These are phyloP conservation scores for Porites divaricata DNA, from an alignment of 92 coral and sea anemone species.

Conservation along the genomic window DNA sequence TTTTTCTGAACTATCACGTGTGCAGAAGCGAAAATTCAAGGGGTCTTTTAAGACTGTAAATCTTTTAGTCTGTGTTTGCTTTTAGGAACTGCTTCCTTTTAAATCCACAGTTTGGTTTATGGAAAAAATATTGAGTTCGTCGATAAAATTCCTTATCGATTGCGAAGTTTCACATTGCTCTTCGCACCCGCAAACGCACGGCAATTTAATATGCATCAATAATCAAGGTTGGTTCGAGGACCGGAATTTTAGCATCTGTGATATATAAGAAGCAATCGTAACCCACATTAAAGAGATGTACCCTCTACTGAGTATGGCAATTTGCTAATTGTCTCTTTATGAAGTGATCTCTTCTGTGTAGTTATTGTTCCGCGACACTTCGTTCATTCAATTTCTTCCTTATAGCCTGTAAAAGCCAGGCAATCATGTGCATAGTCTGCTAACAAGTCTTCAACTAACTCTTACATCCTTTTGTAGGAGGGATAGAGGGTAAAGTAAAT, in stretches of 20 bases:
- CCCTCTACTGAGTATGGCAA: background rate
- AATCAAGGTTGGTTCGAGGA: background rate
- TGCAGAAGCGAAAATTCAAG: background rate
- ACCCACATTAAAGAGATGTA: background rate
- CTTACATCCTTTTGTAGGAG: too few species aligned
- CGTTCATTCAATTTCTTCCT: too few species aligned
- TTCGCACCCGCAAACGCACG: background rate
- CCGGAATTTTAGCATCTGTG: background rate
- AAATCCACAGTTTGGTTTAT: background rate
- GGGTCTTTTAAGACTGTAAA: background rate
- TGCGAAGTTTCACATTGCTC: conserved; percentile 16
- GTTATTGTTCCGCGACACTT: too few species aligned
- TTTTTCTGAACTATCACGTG: background rate
- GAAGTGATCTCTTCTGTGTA: too few species aligned
- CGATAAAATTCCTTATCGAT: background rate
- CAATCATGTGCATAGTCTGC: too few species aligned
- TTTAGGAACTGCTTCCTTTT: background rate
- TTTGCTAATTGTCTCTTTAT: too few species aligned
- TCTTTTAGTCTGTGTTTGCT: background rate
- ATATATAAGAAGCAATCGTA: background rate
- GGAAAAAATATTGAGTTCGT: background rate
- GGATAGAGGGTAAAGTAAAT: too few species aligned
- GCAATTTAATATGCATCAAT: conserved; percentile 29
- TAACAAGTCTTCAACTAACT: too few species aligned
- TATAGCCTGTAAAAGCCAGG: too few species aligned